A percentile compares a stretch with the other conserved stretches of the same genome.
Conservation (phyloP, 2,113 vertebrate genomes). For the Sterrhoptilus dennistouni region DNA sequence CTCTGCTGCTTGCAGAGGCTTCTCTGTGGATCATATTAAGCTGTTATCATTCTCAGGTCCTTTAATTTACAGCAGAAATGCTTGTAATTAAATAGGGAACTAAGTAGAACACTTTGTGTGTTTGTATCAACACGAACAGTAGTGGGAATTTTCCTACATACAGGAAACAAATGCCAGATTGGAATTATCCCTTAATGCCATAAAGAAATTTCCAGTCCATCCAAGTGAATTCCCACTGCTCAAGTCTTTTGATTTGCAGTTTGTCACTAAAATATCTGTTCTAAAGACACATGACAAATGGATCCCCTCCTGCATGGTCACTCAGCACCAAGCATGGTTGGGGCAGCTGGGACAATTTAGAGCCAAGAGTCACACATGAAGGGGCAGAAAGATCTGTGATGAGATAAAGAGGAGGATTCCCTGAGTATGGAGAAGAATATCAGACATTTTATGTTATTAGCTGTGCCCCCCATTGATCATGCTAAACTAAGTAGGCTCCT, state of each 20-base stretch:
- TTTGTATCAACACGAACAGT: neutral
- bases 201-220: neutral
- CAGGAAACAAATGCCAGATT: neutral
- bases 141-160: neutral
- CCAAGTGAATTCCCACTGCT: neutral
- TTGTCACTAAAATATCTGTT: neutral
- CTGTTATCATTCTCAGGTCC: neutral
- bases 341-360: neutral
- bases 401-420: neutral
- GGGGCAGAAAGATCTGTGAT: neutral
- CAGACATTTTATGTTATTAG: neutral
- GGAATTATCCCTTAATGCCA: neutral
- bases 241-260: neutral
- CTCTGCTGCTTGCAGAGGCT: neutral
- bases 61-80: neutral
- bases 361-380: neutral
- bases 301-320: neutral
- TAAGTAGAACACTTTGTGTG: neutral
- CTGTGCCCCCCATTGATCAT: neutral
- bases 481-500: neutral
- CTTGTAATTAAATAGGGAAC: neutral
- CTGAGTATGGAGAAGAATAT: neutral
- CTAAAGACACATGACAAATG: neutral
- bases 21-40: neutral
- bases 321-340: neutral